Percentiles rank a stretch among this genome's conserved stretches.
These are phyloP conservation scores for Oscheius sp. DNA, from an alignment of 1,140 invertebrate genomes.

Conservation along the genomic window DNA sequence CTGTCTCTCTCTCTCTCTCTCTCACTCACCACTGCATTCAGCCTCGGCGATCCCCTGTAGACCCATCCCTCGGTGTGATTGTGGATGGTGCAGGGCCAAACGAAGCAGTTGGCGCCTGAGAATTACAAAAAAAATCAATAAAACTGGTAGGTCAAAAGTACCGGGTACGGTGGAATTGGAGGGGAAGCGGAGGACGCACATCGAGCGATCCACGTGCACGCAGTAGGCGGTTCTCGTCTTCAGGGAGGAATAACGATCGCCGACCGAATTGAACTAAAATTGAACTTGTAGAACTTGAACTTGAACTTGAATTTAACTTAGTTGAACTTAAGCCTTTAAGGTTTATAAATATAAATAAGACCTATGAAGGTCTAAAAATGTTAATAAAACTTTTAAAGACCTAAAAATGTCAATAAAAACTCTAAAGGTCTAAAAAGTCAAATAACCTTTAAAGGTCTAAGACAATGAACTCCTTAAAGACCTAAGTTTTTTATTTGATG, in stretches of 20 bases:
- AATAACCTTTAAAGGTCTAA: too few relatives aligned
- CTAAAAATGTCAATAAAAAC: too few relatives aligned
- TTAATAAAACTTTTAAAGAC: too few relatives aligned
- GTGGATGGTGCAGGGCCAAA: slow-evolving; percentile 5
- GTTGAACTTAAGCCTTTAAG: too few relatives aligned
- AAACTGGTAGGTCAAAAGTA: too few relatives aligned
- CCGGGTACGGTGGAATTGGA: neutral
- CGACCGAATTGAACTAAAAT: too few relatives aligned
- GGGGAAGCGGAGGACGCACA: slow-evolving; percentile 1
- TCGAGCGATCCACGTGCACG: slow-evolving; percentile 2
- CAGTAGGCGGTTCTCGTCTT: neutral
- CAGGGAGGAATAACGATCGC: too few relatives aligned
- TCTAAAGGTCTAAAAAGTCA: too few relatives aligned
- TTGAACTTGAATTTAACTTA: neutral
- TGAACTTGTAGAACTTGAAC: neutral
- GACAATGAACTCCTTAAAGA: too few relatives aligned
- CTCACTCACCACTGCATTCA: slow-evolving; percentile 1
- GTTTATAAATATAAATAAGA: too few relatives aligned
- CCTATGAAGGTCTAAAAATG: too few relatives aligned
- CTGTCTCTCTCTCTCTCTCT: neutral
- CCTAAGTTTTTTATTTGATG: too few relatives aligned
- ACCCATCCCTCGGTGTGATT: slow-evolving; percentile 4
- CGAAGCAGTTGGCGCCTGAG: slow-evolving; percentile 1
- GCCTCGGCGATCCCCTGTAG: slow-evolving; percentile 18
- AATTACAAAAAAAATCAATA: neutral